Evolutionary conservation across 2,888 invertebrate genomes (phyloP), one percentile per base, ranked within the genome.

Genomic region (Neelides folsomi): DNA sequence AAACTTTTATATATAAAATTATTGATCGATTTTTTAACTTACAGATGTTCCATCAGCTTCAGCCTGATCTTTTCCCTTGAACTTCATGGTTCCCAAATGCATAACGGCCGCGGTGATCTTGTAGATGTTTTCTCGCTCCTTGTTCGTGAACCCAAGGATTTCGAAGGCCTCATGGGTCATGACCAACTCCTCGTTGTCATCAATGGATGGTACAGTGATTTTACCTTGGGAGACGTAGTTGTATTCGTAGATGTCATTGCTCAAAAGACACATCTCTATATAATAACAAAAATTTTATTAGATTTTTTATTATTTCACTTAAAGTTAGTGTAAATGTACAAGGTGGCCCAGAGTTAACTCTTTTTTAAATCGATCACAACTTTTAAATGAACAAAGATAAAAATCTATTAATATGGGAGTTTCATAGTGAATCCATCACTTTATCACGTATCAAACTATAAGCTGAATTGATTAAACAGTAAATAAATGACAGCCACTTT

Each of bases 201-300:
- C 92, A 68, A 97, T 83, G 74, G 80, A 83, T 69, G 94, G 90
- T 73, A 97, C 94, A 69, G 83, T 84, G 71, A 82, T 81, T 80
- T 93, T 93, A 79, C 95, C 97, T 82, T 97, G 95, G 69, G 94
- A 79, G 71, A 93, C 87, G 81, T 82, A 87, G 78, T 78, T 75
- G 80, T 94, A 97, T 76, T 89, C 87, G 77, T 86, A 78, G 77
- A 93, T 82, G 78, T 93, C 82, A 73, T 90, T 67, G 8, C 64
- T 66, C 50, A 73, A 62, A 53, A 70, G 59, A 50, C 63, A 62
- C 43, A 45, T 46, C 12, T 41, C 63, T 63, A 46, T 8, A 52
- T 49, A 7, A 15, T 20, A 34, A n/a, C 6, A n/a, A 27, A 7
- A 27, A 27, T 27, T 27, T 27, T 7, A 27, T 27, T 27, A 5